Base-by-base conservation (phyloP, 2,113 vertebrate species). In the Serilophus lunatus region DNA sequence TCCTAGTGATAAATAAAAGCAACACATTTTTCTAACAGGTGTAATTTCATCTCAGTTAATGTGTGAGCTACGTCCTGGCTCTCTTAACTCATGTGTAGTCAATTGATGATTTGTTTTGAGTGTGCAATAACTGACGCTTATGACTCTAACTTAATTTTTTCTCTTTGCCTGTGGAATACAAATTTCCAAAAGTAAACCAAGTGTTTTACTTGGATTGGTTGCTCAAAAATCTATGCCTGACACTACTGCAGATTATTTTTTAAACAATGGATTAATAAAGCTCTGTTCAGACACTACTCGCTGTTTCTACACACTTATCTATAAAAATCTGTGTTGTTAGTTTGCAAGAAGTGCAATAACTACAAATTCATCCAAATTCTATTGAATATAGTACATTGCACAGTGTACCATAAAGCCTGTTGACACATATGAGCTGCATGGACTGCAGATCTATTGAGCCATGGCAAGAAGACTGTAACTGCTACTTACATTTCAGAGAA, bases 111-210 rank as follows among this genome's bases (percentile, higher is more conserved):
- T 72, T 69, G 15, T 80, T 88, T 54, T 71, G 51, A 38, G 53
- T n/a, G 53, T 76, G 40, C 40, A 68, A 64, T 40, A 69, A 31
- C 31, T 83, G 76, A 60, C 40, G 16, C 12, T 65, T 72, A 45
- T 2, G 44, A n/a, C 18, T 79, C 44, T 69, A 71, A 79, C 5
- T 42, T 57, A 68, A 45, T 75, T 89, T 66, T 17, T 29, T 66
- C 31, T 78, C 33, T 92, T 87, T 91, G 61, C 70, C 65, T 82
- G 44, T 91, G 61, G 18, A 89, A 71, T 79, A 35, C 35, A 75
- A n/a, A 10, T 40, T 36, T 53, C 44, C 24, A 68, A 44, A 82
- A 86, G 44, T 51, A 80, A 91, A 69, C 31, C 11, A 28, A 78
- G 25, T 57, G 4, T 70, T 86, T 88, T 88, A 29, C 44, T 64